phyloP scores from a whole-genome alignment of 2,888 invertebrate genomes.

The Pristionchus arcanus region DNA sequence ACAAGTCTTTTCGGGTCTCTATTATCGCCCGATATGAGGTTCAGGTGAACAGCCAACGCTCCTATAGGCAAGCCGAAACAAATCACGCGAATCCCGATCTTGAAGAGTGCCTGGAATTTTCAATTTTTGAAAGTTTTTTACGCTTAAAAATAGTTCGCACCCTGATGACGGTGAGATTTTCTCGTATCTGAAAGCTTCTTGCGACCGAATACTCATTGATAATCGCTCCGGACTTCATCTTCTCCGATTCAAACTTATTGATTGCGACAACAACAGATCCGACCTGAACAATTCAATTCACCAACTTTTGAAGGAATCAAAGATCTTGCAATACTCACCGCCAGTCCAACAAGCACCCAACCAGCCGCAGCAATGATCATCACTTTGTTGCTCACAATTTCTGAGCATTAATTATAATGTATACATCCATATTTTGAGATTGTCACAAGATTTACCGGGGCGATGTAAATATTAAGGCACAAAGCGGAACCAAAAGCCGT shows the following conservation, averaged over 20 bases:
- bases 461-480: no score
- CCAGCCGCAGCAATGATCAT: not conserved
- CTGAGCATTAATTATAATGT: no score
- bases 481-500: no score
- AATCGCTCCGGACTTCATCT: not conserved
- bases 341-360: not conserved
- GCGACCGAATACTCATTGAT: constrained; percentile 14
- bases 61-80: not conserved
- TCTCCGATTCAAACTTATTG: not conserved
- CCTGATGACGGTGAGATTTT: not conserved
- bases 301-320: no score
- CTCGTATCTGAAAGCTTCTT: not conserved
- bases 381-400: not conserved
- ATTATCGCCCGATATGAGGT: not conserved
- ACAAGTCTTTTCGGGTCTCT: not conserved
- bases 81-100: not conserved
- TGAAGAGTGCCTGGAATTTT: not conserved
- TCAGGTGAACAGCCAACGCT: not conserved
- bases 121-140: not conserved
- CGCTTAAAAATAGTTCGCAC: no score
- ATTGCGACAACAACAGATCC: not conserved
- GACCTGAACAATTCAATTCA: no score
- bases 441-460: no score
- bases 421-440: no score
- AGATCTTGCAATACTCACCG: no score